Percentiles rank a stretch among this genome's conserved stretches.
phyloP scores from a whole-genome alignment of 2,888 invertebrate species.

The Synanthedon myopaeformis region DNA sequence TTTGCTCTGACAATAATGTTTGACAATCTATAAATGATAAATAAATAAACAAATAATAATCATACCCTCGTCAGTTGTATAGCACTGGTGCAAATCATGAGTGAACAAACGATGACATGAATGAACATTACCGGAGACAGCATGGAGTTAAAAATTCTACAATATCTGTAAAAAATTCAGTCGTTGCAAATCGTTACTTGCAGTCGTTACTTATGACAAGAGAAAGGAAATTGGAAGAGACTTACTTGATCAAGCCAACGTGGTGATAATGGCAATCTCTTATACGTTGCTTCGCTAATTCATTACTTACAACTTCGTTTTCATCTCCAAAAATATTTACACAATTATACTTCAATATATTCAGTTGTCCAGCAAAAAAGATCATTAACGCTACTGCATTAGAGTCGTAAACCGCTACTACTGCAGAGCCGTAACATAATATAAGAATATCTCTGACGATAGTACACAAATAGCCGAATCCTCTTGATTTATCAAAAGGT shows the following conservation, averaged over 20 bases:
- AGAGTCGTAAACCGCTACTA: constrained; percentile 49
- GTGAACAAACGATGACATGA: constrained; percentile 55
- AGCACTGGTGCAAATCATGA: constrained; percentile 59
- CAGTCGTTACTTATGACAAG: too few relatives aligned
- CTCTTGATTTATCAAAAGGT: constrained; percentile 39
- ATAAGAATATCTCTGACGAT: constrained; percentile 30
- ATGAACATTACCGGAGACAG: constrained; percentile 58
- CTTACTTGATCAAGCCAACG: constrained; percentile 35
- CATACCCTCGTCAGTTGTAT: constrained; percentile 46
- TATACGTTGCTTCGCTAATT: constrained; percentile 26
- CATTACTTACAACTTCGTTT: constrained; percentile 13
- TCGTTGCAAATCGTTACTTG: not conserved
- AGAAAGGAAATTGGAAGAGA: constrained; percentile 6
- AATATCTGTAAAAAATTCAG: constrained; percentile 31
- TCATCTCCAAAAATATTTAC: constrained; percentile 29
- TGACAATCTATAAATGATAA: too few relatives aligned
- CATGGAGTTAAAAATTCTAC: constrained; percentile 37
- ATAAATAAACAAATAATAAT: not conserved
- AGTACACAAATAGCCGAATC: constrained; percentile 35
- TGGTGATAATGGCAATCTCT: constrained; percentile 41
- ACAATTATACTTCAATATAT: constrained; percentile 37
- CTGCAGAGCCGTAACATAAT: constrained; percentile 47
- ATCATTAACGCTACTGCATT: constrained; percentile 49
- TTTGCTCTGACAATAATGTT: too few relatives aligned
- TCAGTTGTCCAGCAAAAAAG: constrained; percentile 50